Percentiles rank a stretch among this genome's conserved stretches.
Conservation (phyloP, 2,888 invertebrate species). For the Nesidiocoris tenuis region DNA sequence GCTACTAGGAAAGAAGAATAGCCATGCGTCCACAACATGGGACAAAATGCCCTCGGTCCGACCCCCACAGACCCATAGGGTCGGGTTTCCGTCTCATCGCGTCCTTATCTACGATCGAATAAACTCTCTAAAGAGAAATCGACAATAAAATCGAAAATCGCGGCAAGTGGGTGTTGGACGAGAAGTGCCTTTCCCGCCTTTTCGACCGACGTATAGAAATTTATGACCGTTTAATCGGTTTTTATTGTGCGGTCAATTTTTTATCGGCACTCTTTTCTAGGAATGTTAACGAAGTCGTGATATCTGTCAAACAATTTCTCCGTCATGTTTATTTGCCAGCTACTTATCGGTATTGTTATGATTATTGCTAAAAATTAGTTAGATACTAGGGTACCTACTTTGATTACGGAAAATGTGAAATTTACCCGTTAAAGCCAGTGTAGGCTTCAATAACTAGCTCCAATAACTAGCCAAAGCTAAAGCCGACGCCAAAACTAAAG, state of each 20-base stretch:
- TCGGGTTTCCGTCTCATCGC: neutral
- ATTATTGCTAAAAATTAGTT: no score
- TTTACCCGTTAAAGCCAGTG: no score
- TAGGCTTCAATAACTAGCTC: no score
- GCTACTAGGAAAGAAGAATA: constrained; percentile 14
- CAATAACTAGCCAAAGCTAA: no score
- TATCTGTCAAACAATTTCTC: no score
- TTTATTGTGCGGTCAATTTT: neutral
- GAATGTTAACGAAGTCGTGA: no score
- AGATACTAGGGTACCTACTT: no score
- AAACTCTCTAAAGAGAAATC: neutral
- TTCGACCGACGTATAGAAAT: neutral
- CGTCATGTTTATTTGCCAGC: no score
- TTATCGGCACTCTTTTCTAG: no score
- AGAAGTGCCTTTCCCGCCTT: neutral
- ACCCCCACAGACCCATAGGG: neutral
- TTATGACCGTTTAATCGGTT: neutral
- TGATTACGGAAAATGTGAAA: no score
- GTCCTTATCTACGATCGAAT: constrained; percentile 15
- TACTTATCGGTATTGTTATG: no score
- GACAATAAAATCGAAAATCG: neutral
- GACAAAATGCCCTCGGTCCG: neutral
- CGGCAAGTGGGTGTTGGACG: neutral
- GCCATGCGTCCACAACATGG: neutral
- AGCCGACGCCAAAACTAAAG: no score